Conservation (phyloP, 2,797 vertebrate species). For the Galagoides demidoff region DNA sequence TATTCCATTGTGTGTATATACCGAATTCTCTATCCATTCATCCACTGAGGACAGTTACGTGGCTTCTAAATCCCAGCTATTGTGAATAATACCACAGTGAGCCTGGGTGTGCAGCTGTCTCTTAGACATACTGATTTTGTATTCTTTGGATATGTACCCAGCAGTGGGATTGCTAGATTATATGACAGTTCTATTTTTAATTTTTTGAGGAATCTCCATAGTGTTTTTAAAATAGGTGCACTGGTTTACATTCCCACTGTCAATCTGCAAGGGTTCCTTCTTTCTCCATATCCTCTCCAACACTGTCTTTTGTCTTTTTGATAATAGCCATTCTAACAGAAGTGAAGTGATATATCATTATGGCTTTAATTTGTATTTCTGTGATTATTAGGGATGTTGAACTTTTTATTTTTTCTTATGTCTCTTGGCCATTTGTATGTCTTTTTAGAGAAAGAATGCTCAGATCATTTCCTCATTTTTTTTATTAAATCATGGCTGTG, state of each 20-base stretch:
- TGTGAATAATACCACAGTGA: neutral
- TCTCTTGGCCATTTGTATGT: neutral
- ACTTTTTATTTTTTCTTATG: neutral
- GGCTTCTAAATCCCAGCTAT: too few species aligned
- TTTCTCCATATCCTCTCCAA: neutral
- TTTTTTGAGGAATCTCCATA: neutral
- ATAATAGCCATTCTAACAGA: neutral
- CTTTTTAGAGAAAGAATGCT: neutral
- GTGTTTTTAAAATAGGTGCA: neutral
- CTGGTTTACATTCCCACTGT: neutral
- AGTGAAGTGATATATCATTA: too few species aligned
- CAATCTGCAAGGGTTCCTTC: neutral
- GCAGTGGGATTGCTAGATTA: neutral
- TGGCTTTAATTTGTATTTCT: neutral
- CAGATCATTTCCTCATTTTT: too few species aligned
- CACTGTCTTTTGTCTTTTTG: neutral
- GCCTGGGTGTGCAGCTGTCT: neutral
- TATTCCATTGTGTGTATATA: neutral
- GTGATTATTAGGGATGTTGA: neutral
- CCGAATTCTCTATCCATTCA: neutral
- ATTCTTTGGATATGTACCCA: neutral
- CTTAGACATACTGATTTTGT: neutral
- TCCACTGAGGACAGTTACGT: neutral
- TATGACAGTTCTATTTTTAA: neutral
- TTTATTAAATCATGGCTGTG: too few species aligned